These are phyloP conservation scores for Albula goreensis DNA, from an alignment of 2,113 vertebrate genomes.

Conservation along the genomic window DNA sequence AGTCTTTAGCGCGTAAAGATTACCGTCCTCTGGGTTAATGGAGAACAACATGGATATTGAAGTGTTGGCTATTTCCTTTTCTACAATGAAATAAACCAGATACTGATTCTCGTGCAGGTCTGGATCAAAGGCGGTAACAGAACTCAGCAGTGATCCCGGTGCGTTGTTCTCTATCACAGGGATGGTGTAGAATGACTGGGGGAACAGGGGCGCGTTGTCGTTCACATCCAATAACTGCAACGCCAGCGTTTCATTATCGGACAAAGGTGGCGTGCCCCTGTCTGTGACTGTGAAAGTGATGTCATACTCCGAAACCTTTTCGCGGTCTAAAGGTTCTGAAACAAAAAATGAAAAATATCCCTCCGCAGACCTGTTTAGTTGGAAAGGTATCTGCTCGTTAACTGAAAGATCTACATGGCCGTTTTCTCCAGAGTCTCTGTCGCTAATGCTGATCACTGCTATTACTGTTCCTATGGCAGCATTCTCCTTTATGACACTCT, in stretches of 20 bases:
- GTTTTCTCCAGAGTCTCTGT: slow-evolving; percentile 49
- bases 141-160: slow-evolving; percentile 67
- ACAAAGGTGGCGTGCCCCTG: slow-evolving; percentile 55
- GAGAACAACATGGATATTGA: slow-evolving; percentile 76
- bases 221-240: slow-evolving; percentile 60
- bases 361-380: slow-evolving; percentile 49
- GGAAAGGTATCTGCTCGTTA: slow-evolving; percentile 50
- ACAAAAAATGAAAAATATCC: slow-evolving; percentile 52
- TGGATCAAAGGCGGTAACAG: slow-evolving; percentile 66
- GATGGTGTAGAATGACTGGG: slow-evolving; percentile 53
- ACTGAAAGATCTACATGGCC: slow-evolving; percentile 51
- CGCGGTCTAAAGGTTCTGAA: slow-evolving; percentile 47
- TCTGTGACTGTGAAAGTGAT: slow-evolving; percentile 57
- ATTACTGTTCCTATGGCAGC: slow-evolving; percentile 42
- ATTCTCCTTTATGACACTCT: slow-evolving; percentile 45
- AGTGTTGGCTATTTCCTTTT: slow-evolving; percentile 68
- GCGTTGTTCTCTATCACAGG: slow-evolving; percentile 77
- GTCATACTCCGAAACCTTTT: slow-evolving; percentile 55
- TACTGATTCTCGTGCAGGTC: slow-evolving; percentile 74
- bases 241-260: slow-evolving; percentile 56
- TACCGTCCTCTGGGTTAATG: slow-evolving; percentile 76
- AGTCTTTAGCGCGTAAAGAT: slow-evolving; percentile 79
- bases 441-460: slow-evolving; percentile 50
- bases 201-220: slow-evolving; percentile 58
- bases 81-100: slow-evolving; percentile 74